Evolutionary conservation across 2,888 invertebrate species (phyloP).

Genomic region (Mayetiola destructor): DNA sequence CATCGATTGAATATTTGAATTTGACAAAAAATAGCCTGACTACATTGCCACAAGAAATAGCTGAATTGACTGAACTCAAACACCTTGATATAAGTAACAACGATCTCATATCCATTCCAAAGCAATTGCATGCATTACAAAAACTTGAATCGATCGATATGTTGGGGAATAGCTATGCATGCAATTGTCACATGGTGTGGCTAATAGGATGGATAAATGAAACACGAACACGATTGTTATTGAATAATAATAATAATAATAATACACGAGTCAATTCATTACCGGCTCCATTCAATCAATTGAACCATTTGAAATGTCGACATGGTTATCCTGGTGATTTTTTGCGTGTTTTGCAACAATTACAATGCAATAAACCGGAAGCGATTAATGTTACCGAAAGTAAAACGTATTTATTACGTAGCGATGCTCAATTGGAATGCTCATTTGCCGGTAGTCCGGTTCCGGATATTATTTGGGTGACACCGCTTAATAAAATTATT

Average conservation of each 20-base stretch:
- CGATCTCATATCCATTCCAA: conserved; percentile 53
- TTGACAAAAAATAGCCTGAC: conserved; percentile 55
- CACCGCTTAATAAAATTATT: conserved; percentile 53
- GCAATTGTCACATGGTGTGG: conserved; percentile 78
- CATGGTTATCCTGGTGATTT: conserved; percentile 53
- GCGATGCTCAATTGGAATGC: conserved; percentile 61
- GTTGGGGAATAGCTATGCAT: conserved; percentile 64
- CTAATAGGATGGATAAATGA: conserved; percentile 47
- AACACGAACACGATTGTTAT: conserved; percentile 32
- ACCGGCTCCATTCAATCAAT: background rate
- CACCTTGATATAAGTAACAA: conserved; percentile 57
- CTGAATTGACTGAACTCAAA: conserved; percentile 36
- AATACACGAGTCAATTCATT: background rate
- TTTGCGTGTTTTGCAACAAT: conserved; percentile 50
- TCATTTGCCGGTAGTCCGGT: conserved; percentile 59
- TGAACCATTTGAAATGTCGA: conserved; percentile 47
- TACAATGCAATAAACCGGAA: conserved; percentile 54
- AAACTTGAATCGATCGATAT: conserved; percentile 50
- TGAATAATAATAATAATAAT: no score
- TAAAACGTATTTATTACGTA: conserved; percentile 46
- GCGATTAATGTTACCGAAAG: conserved; percentile 46
- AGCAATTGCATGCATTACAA: conserved; percentile 48
- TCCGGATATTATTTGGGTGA: conserved; percentile 75
- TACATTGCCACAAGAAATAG: conserved; percentile 38
- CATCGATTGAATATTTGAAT: conserved; percentile 45